A percentile compares a stretch with the other conserved stretches of the same genome.
These are phyloP conservation scores for Malurus elegans DNA, from an alignment of 2,113 vertebrate species.

Conservation along the genomic window DNA sequence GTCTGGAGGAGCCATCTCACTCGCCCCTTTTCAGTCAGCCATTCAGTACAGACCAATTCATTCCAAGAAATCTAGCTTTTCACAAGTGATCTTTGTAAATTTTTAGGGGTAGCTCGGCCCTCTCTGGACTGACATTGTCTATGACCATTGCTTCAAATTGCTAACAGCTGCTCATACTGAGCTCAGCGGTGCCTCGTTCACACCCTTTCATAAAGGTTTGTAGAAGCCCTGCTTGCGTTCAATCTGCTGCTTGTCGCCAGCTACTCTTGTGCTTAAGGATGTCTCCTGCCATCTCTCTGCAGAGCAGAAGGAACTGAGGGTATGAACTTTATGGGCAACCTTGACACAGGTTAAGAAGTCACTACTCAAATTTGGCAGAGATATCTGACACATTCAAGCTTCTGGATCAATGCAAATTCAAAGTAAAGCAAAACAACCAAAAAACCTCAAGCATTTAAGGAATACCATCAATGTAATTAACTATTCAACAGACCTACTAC, in stretches of 20 bases:
- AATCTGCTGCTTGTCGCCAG: background rate
- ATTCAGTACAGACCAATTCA: background rate
- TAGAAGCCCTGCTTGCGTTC: background rate
- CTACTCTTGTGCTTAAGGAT: background rate
- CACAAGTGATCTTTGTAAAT: background rate
- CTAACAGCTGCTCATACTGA: background rate
- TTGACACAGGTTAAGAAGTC: fast-evolving
- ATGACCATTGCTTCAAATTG: background rate
- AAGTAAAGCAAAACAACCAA: background rate
- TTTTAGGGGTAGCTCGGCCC: background rate
- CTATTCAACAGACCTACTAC: background rate
- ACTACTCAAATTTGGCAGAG: background rate
- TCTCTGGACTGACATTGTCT: background rate
- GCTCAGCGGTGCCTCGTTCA: background rate
- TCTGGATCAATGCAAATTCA: background rate
- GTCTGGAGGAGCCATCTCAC: background rate
- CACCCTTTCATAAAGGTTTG: background rate
- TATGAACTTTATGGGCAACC: fast-evolving
- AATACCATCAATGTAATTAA: background rate
- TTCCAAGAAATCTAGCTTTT: background rate
- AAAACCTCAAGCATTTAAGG: background rate
- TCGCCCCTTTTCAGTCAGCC: background rate
- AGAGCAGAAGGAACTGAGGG: background rate
- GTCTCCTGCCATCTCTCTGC: fast-evolving
- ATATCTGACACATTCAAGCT: background rate